Evolutionary conservation across 1,140 invertebrate genomes (phyloP).

Genomic region (Drosophila ficusphila): DNA sequence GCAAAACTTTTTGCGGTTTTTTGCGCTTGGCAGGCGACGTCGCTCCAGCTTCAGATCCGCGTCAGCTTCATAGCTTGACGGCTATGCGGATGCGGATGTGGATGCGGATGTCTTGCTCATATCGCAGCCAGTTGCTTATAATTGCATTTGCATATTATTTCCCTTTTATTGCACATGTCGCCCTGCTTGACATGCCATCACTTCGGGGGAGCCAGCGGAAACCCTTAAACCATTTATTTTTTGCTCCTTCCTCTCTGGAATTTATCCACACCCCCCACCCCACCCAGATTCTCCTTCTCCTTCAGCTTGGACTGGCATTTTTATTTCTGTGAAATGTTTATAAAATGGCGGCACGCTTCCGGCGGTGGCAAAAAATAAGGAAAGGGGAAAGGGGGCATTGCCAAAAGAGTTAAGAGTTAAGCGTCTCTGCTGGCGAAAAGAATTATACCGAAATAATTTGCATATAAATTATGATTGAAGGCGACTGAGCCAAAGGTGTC

Average conservation of each 20-base stretch:
- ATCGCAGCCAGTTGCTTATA: slow-evolving; percentile 73
- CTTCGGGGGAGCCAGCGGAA: slow-evolving; percentile 15
- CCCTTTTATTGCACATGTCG: slow-evolving; percentile 80
- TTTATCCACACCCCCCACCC: no score
- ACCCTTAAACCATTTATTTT: slow-evolving; percentile 53
- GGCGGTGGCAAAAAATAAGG: slow-evolving; percentile 25
- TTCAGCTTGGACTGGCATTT: slow-evolving; percentile 44
- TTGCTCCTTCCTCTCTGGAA: slow-evolving; percentile 16
- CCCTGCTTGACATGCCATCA: slow-evolving; percentile 70
- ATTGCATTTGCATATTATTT: slow-evolving; percentile 83
- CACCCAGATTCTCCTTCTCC: slow-evolving; percentile 16
- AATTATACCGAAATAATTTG: slow-evolving; percentile 75
- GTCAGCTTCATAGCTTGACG: slow-evolving; percentile 23
- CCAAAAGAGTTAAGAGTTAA: slow-evolving; percentile 73
- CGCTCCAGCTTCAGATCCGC: slow-evolving; percentile 20
- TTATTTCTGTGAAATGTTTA: slow-evolving; percentile 66
- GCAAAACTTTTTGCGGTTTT: slow-evolving; percentile 53
- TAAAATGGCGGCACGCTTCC: slow-evolving; percentile 71
- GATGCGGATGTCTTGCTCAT: slow-evolving; percentile 57
- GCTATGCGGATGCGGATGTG: slow-evolving; percentile 5
- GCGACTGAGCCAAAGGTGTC: slow-evolving; percentile 31
- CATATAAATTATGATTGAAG: slow-evolving; percentile 78
- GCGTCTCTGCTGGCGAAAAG: slow-evolving; percentile 39
- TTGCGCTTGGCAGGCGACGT: slow-evolving; percentile 43
- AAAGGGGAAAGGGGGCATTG: background rate